These are phyloP conservation scores for Ametastegia equiseti DNA, from an alignment of 2,888 invertebrate species.

Conservation along the genomic window DNA sequence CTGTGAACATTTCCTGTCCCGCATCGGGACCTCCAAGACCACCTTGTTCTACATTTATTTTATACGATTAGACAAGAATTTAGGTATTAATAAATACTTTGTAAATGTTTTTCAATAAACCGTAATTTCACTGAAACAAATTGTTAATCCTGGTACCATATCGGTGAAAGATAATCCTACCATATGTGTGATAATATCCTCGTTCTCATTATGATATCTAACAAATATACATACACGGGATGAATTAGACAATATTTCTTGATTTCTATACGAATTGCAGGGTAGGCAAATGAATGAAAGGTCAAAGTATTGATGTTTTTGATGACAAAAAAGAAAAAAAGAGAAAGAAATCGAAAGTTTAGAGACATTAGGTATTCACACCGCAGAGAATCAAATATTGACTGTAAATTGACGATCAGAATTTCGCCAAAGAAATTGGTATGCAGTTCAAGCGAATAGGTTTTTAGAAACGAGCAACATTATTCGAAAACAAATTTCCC, in stretches of 20 bases:
- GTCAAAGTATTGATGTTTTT: neutral
- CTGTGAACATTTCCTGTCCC: conserved; percentile 68
- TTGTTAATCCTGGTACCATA: neutral
- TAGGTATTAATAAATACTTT: conserved; percentile 31
- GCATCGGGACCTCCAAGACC: conserved; percentile 71
- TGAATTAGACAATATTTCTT: neutral
- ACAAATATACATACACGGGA: neutral
- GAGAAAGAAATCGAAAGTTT: neutral
- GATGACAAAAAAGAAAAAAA: no score
- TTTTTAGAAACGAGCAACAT: neutral
- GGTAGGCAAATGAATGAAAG: no score
- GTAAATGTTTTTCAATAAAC: conserved; percentile 24
- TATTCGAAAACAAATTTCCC: conserved; percentile 8
- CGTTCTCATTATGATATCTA: neutral
- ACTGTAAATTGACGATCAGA: neutral
- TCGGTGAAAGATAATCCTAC: neutral
- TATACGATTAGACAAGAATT: conserved; percentile 41
- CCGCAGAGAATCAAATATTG: neutral
- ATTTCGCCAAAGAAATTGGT: neutral
- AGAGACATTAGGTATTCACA: neutral
- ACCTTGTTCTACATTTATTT: conserved; percentile 52
- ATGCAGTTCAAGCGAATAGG: neutral
- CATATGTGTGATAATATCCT: neutral
- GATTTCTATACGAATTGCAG: no score
- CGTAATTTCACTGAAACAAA: conserved; percentile 12